Conservation (phyloP, 2,797 vertebrate genomes). For the Galagoides demidoff region DNA sequence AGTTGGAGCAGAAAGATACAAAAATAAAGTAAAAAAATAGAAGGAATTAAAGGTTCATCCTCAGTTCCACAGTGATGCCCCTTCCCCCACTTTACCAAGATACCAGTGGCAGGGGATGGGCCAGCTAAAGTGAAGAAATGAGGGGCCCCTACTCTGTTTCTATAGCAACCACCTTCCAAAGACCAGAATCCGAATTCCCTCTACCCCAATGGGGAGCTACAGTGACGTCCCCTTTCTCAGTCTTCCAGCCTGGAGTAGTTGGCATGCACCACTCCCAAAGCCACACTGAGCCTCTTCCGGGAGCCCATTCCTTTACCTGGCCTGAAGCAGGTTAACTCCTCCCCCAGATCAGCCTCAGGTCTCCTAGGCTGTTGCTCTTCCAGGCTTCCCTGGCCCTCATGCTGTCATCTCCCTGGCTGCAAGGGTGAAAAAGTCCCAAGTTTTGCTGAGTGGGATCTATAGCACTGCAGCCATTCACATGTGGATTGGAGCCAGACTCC, state of each 20-base stretch:
- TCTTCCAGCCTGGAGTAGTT: not conserved
- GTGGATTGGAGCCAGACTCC: not conserved
- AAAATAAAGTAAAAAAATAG: conserved; percentile 11
- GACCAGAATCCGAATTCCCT: conserved; percentile 66
- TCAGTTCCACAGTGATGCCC: fast-evolving
- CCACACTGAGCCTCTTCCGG: not conserved
- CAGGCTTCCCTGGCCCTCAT: not conserved
- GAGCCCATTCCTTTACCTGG: not conserved
- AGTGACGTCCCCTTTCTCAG: not conserved
- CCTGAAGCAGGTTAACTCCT: not conserved
- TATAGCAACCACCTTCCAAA: conserved; percentile 13
- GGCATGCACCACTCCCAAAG: not conserved
- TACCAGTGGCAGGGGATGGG: not conserved
- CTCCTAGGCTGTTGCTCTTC: not conserved
- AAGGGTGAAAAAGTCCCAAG: not conserved
- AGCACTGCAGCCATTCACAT: not conserved
- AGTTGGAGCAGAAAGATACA: not conserved
- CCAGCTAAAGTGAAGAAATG: not conserved
- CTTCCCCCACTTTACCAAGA: not conserved
- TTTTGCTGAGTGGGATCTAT: not conserved
- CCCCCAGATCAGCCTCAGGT: not conserved
- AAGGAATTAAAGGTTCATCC: not conserved
- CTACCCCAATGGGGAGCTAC: not conserved
- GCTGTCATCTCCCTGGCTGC: not conserved
- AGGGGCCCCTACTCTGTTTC: not conserved